A percentile compares a stretch with the other conserved stretches of the same genome.
phyloP scores from a whole-genome alignment of 2,113 vertebrate species.

The Raja brachyura region DNA sequence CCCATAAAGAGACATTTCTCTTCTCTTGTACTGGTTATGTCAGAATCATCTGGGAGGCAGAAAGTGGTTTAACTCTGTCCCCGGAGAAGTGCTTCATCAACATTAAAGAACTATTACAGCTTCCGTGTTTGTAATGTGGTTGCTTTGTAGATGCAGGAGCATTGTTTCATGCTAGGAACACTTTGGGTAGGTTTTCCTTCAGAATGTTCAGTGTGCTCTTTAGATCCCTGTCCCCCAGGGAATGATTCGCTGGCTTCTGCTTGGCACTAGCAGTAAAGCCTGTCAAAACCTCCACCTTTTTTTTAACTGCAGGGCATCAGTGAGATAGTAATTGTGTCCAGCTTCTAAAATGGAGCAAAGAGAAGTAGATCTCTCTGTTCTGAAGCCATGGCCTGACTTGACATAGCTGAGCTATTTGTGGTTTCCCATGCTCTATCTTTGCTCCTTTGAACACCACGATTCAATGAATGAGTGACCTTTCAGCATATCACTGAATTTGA shows the following conservation, averaged over 20 bases:
- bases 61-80: neutral
- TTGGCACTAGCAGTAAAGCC: neutral
- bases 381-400: too few species aligned
- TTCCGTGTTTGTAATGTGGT: neutral
- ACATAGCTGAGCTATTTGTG: neutral
- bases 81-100: neutral
- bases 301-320: too few species aligned
- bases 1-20: neutral
- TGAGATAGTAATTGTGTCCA: neutral
- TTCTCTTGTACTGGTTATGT: neutral
- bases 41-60: neutral
- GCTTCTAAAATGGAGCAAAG: neutral
- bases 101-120: too few species aligned
- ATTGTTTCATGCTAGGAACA: neutral
- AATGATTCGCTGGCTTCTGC: neutral
- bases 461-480: constrained; percentile 23
- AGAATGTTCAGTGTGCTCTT: neutral
- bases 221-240: too few species aligned
- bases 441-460: neutral
- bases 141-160: neutral
- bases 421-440: neutral
- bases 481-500: neutral
- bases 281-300: neutral
- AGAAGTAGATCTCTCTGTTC: too few species aligned
- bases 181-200: neutral